Evolutionary conservation across 1,140 invertebrate species (phyloP).

Genomic region (Heliconius eleuchia): DNA sequence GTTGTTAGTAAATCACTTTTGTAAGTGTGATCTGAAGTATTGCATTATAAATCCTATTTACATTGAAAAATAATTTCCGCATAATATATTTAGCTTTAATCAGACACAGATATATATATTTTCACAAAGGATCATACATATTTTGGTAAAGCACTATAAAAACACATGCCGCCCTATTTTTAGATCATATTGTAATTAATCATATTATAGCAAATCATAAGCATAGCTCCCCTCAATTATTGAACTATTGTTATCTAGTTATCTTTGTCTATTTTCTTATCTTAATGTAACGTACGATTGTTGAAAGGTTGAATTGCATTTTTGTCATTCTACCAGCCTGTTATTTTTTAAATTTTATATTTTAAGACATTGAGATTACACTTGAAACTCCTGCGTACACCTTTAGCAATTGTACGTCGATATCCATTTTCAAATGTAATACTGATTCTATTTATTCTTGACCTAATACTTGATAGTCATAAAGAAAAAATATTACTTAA

Average conservation of each 20-base stretch:
- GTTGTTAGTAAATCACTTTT: conserved; percentile 65
- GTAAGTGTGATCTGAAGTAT: conserved; percentile 77
- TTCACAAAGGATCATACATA: conserved; percentile 62
- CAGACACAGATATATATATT: conserved; percentile 60
- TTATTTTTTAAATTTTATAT: not conserved
- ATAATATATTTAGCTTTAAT: conserved; percentile 51
- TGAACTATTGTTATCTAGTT: conserved; percentile 11
- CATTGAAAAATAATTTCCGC: conserved; percentile 27
- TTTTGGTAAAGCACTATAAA: conserved; percentile 75
- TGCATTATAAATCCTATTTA: conserved; percentile 47
- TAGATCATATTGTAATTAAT: conserved; percentile 49
- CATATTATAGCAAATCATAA: conserved; percentile 1
- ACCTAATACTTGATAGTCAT: not conserved
- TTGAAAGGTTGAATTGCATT: not conserved
- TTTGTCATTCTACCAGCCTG: not conserved
- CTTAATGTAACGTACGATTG: conserved; percentile 1
- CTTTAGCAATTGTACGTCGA: not conserved
- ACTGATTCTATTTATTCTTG: not conserved
- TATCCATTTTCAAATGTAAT: conserved; percentile 2
- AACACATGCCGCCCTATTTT: conserved; percentile 72
- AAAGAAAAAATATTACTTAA: not conserved
- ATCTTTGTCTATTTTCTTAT: conserved; percentile 7
- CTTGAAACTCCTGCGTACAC: not conserved
- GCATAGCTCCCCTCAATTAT: not conserved
- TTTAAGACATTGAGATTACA: not conserved